Evolutionary conservation across 2,888 invertebrate genomes (phyloP).

Genomic region (Ptychoptera contaminata): DNA sequence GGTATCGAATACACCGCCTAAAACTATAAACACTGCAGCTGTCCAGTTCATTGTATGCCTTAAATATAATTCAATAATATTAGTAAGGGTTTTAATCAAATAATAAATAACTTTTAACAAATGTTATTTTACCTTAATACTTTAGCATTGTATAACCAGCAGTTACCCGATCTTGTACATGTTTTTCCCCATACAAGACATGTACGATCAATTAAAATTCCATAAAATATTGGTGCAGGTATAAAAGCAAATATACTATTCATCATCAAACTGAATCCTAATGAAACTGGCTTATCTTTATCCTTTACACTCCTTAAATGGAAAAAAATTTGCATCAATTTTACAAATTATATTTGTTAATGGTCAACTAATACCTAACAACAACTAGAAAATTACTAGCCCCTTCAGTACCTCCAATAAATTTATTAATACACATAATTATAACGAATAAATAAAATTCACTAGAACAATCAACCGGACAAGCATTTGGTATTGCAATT

Average conservation of each 20-base stretch:
- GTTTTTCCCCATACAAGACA: slow-evolving; percentile 63
- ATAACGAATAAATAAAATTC: slow-evolving; percentile 38
- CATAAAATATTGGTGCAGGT: slow-evolving; percentile 62
- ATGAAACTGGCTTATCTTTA: slow-evolving; percentile 53
- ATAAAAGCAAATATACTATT: slow-evolving; percentile 56
- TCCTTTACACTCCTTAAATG: slow-evolving; percentile 46
- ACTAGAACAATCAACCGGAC: slow-evolving; percentile 40
- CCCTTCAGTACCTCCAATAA: slow-evolving; percentile 41
- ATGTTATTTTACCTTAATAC: slow-evolving; percentile 29
- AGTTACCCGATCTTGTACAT: slow-evolving; percentile 46
- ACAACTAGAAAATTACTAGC: slow-evolving; percentile 45
- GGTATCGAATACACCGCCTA: slow-evolving; percentile 47
- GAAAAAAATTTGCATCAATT: slow-evolving; percentile 4
- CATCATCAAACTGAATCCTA: slow-evolving; percentile 51
- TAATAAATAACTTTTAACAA: neutral
- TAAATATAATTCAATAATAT: neutral
- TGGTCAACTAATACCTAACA: slow-evolving; percentile 27
- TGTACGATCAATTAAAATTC: slow-evolving; percentile 44
- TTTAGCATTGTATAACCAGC: slow-evolving; percentile 55
- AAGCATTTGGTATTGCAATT: slow-evolving; percentile 34
- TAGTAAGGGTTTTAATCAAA: neutral
- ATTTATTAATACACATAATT: slow-evolving; percentile 40
- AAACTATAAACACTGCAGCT: slow-evolving; percentile 44
- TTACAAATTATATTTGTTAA: neutral
- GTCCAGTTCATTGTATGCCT: slow-evolving; percentile 47